Evolutionary conservation across 2,888 invertebrate species (phyloP), one percentile per base, ranked within the genome.

Genomic region (Caenorhabditis macrosperma): DNA sequence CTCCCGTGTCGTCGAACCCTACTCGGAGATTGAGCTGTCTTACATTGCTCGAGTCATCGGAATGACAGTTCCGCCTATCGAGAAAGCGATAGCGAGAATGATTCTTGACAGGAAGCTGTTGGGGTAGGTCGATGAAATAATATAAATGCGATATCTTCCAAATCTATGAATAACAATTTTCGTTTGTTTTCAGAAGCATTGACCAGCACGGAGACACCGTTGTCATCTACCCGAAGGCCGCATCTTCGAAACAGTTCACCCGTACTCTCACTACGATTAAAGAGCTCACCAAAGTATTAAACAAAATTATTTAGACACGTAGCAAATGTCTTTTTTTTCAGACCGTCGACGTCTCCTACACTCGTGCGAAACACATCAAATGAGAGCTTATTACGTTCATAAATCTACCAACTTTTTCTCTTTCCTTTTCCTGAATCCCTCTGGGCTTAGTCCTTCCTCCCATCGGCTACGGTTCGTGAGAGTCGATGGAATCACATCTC

Each of bases 71-170:
- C 61, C 80, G 48, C 79, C 81, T 92, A 97, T 99, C 67, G 99
- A 99, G 92, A 96, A 96, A 92, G 99, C 99, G 92, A 93, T 99
- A 74, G 97, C 98, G 60, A 98, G 97, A 92, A 99, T 99, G 99
- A 98, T 99, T 91, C 93, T 99, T 91, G 99, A 99, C 92, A 96
- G 96, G 91, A 99, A 98, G 92, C 94, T 99, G 87, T 91, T 91
- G 88, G 93, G 92, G 90, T 80, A n/a, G 61, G 44, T 35, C 24
- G 22, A 48, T n/a, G n/a, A n/a, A n/a, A n/a, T n/a, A n/a, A n/a
- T n/a, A n/a, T n/a, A n/a, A n/a, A n/a, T n/a, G n/a, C n/a, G n/a
- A n/a, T n/a, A n/a, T n/a, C n/a, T n/a, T n/a, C n/a, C n/a, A n/a
- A n/a, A n/a, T n/a, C n/a, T n/a, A n/a, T n/a, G n/a, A n/a, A n/a